A percentile compares a stretch with the other conserved stretches of the same genome.
Conservation (phyloP, 2,113 vertebrate genomes). For the Solenodon paradoxus region DNA sequence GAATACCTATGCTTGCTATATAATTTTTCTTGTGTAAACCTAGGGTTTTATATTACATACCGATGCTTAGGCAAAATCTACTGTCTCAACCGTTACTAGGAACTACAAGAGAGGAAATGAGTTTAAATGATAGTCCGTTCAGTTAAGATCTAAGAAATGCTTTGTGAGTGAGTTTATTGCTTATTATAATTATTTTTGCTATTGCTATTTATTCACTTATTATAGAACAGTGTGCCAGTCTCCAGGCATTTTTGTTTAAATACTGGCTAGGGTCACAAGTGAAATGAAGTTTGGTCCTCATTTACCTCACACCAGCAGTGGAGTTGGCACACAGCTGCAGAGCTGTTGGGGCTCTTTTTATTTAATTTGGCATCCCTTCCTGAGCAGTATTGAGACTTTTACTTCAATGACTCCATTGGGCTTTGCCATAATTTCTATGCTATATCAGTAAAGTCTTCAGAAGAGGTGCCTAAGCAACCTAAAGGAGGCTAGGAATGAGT, state of each 20-base stretch:
- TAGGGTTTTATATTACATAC: background rate
- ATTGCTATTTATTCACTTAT: background rate
- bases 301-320: slow-evolving; percentile 70
- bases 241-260: slow-evolving; percentile 64
- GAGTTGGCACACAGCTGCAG: slow-evolving; percentile 66
- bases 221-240: slow-evolving; percentile 9
- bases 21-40: background rate
- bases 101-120: background rate
- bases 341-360: slow-evolving; percentile 68
- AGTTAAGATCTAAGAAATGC: background rate
- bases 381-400: slow-evolving; percentile 60
- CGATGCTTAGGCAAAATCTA: background rate
- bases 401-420: slow-evolving; percentile 68
- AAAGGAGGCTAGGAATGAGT: background rate
- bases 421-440: slow-evolving; percentile 63
- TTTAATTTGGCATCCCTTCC: slow-evolving; percentile 74
- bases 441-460: slow-evolving; percentile 37
- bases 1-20: background rate
- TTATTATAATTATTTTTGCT: background rate
- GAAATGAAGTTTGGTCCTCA: slow-evolving; percentile 71
- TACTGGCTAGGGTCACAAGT: slow-evolving; percentile 58
- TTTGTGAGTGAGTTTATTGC: background rate
- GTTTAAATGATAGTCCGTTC: background rate
- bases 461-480: slow-evolving; percentile 14
- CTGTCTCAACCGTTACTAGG: background rate